Evolutionary conservation across 2,888 invertebrate species (phyloP).

Genomic region (Tuta absoluta): DNA sequence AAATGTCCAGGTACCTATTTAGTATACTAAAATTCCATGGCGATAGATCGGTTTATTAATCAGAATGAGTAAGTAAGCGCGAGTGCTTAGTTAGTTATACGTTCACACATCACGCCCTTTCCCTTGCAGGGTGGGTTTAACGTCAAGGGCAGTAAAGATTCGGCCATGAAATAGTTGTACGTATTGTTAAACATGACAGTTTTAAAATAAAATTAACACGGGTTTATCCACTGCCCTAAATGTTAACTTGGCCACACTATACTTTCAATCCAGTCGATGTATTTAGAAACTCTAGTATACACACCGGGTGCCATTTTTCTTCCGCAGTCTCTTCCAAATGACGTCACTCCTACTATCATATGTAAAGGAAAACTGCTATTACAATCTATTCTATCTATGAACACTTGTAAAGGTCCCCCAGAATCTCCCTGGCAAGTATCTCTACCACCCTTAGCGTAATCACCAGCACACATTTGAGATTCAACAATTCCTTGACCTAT

Average conservation of each 20-base stretch:
- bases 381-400: slow-evolving; percentile 66
- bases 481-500: slow-evolving; percentile 60
- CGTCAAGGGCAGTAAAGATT: no score
- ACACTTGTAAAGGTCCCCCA: slow-evolving; percentile 71
- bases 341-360: slow-evolving; percentile 74
- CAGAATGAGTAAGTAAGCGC: no score
- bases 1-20: no score
- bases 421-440: slow-evolving; percentile 78
- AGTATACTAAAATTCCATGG: no score
- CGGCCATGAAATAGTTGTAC: no score
- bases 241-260: slow-evolving; percentile 66
- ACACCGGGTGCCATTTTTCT: slow-evolving; percentile 77
- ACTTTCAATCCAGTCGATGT: slow-evolving; percentile 75
- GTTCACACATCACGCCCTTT: no score
- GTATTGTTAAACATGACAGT: neutral
- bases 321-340: slow-evolving; percentile 79
- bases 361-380: slow-evolving; percentile 65
- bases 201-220: neutral
- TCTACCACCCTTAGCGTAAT: slow-evolving; percentile 67
- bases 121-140: no score
- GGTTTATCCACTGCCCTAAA: neutral
- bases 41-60: no score
- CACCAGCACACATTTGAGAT: slow-evolving; percentile 72
- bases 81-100: no score
- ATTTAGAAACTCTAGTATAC: slow-evolving; percentile 72